Conservation (phyloP, 2,888 invertebrate species). For the Drosophila lacicola region DNA sequence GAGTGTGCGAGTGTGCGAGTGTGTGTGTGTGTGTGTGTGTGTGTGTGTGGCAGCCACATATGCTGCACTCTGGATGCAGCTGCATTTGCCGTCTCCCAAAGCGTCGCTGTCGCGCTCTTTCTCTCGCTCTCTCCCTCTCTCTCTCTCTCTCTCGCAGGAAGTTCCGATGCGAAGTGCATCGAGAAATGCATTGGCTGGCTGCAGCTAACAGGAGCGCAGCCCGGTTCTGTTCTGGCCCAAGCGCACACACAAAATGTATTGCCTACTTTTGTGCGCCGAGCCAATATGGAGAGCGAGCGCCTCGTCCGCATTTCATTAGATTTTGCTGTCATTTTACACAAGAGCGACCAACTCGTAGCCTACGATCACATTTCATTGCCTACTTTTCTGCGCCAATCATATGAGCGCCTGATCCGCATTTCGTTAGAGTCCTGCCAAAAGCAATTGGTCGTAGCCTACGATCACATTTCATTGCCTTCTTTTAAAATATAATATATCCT, state of each 20-base stretch:
- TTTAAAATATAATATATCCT: too few species aligned
- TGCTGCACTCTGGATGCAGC: conserved; percentile 39
- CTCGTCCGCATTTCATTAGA: too few species aligned
- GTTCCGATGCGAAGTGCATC: conserved; percentile 43
- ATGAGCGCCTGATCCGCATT: too few species aligned
- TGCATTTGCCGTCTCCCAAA: conserved; percentile 58
- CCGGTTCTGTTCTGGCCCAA: conserved; percentile 2
- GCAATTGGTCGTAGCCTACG: too few species aligned
- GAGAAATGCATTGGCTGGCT: conserved; percentile 46
- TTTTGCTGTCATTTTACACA: too few species aligned
- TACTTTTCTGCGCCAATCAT: not conserved
- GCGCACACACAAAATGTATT: too few species aligned
- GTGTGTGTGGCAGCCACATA: conserved; percentile 29
- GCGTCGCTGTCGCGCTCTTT: conserved; percentile 14
- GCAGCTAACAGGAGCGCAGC: conserved; percentile 46
- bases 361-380: not conserved
- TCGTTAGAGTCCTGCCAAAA: too few species aligned
- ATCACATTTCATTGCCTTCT: too few species aligned
- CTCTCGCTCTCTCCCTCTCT: conserved; percentile 8
- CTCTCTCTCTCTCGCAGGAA: conserved; percentile 10
- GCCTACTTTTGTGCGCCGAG: not conserved
- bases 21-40: conserved; percentile 15
- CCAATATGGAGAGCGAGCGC: too few species aligned
- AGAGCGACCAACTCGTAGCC: too few species aligned
- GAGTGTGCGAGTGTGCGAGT: conserved; percentile 15